Conservation (phyloP, 2,797 vertebrate species). For the Sparus aurata region DNA sequence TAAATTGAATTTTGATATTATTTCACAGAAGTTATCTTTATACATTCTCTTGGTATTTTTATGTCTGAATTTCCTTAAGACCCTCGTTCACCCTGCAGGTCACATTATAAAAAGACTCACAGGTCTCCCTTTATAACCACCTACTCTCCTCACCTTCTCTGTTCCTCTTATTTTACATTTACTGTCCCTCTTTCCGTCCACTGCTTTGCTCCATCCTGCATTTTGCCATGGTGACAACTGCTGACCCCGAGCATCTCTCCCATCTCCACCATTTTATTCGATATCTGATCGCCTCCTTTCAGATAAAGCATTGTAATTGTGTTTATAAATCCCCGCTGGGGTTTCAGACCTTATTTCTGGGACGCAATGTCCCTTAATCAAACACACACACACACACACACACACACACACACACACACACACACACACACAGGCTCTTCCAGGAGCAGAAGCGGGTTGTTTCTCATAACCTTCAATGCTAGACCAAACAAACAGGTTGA, state of each 20-base stretch:
- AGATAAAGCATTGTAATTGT: constrained; percentile 76
- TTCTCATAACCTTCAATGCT: constrained; percentile 58
- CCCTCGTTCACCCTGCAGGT: too few relatives aligned
- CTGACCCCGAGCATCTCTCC: constrained; percentile 66
- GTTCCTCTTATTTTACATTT: neutral
- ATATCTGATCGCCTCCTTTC: constrained; percentile 67
- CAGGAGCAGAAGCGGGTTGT: constrained; percentile 38
- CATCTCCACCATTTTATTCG: constrained; percentile 61
- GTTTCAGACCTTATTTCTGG: constrained; percentile 66
- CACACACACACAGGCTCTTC: constrained; percentile 13
- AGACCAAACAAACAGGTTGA: constrained; percentile 62
- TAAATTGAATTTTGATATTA: neutral
- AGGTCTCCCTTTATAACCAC: neutral
- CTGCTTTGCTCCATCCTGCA: constrained; percentile 33
- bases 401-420: neutral
- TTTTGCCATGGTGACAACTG: constrained; percentile 61
- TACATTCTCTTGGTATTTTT: neutral
- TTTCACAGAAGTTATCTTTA: neutral
- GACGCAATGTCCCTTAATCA: constrained; percentile 56
- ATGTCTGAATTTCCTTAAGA: neutral
- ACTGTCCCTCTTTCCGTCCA: neutral
- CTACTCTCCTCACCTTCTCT: neutral
- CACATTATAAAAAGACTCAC: too few relatives aligned
- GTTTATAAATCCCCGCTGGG: constrained; percentile 70
- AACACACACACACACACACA: constrained; percentile 20